Percentiles rank a stretch among this genome's conserved stretches.
Evolutionary conservation across 2,113 vertebrate genomes (phyloP).

Genomic region (Malurus elegans): DNA sequence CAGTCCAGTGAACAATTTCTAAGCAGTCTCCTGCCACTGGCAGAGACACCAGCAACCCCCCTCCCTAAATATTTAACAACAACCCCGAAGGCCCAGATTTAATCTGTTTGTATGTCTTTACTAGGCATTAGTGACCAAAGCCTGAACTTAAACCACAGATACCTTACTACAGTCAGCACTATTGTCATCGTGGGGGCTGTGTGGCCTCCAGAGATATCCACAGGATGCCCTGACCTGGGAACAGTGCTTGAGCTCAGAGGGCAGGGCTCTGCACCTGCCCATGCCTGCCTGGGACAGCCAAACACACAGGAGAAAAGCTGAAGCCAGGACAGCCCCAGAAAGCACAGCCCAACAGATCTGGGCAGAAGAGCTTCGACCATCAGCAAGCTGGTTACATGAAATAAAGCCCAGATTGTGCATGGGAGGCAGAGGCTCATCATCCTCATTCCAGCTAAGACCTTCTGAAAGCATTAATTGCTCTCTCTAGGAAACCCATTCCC

Average conservation of each 20-base stretch:
- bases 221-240: not conserved
- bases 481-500: not conserved
- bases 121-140: not conserved
- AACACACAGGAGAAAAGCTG: accelerated
- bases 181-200: accelerated
- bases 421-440: not conserved
- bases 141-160: not conserved
- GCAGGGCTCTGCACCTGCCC: not conserved
- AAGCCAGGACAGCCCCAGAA: not conserved
- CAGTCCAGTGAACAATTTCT: not conserved
- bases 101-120: not conserved
- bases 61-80: not conserved
- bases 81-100: not conserved
- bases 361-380: not conserved
- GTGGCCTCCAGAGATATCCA: not conserved
- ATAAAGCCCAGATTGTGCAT: not conserved
- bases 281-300: not conserved
- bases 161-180: not conserved
- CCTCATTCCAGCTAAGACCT: not conserved
- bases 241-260: not conserved
- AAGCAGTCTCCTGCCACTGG: not conserved
- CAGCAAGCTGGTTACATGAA: not conserved
- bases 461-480: not conserved
- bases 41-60: not conserved
- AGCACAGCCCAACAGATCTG: not conserved